These are phyloP conservation scores for Tragulus kanchil DNA, from an alignment of 2,113 vertebrate species.

Conservation along the genomic window DNA sequence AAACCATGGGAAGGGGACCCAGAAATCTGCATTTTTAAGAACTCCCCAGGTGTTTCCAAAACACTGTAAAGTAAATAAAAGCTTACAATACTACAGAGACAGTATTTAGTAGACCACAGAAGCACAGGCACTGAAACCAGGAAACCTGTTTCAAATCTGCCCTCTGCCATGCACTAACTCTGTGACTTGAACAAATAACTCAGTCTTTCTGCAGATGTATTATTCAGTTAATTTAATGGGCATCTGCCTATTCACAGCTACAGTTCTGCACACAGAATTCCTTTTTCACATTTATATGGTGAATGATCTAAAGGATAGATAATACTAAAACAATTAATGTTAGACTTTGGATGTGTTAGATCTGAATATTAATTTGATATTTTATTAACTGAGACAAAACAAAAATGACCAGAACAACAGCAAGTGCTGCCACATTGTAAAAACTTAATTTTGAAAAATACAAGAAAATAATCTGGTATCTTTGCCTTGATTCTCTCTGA, in stretches of 20 bases:
- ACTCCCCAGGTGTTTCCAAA: background rate
- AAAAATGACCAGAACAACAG: slow-evolving; percentile 47
- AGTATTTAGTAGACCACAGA: background rate
- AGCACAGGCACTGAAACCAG: background rate
- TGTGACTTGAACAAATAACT: background rate
- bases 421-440: background rate
- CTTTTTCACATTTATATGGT: background rate
- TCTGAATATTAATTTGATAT: background rate
- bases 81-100: background rate
- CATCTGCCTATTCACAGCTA: background rate
- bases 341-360: background rate
- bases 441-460: slow-evolving; percentile 20
- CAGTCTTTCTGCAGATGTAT: background rate
- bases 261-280: background rate
- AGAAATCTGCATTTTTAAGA: background rate
- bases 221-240: background rate
- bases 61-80: background rate
- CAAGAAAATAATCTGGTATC: background rate
- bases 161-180: background rate
- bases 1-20: background rate
- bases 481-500: background rate
- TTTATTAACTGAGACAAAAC: background rate
- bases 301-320: background rate
- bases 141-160: background rate
- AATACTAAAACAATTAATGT: background rate